Evolutionary conservation across 2,888 invertebrate genomes (phyloP).

Genomic region (Drosophila subsilvestris): DNA sequence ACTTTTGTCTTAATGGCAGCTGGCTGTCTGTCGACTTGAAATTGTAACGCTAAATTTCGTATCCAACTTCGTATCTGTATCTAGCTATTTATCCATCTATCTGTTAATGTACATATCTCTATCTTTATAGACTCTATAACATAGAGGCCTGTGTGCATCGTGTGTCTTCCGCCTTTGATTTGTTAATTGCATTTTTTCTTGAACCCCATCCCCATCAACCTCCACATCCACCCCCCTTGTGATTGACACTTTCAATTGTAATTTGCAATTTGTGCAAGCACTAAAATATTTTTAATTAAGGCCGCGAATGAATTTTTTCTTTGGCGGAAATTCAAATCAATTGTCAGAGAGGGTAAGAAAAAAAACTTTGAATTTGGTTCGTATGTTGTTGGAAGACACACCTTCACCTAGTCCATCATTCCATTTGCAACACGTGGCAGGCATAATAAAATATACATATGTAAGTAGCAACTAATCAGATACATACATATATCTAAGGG

Average conservation of each 20-base stretch:
- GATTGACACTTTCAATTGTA: slow-evolving; percentile 71
- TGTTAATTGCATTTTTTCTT: slow-evolving; percentile 68
- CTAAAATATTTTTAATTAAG: slow-evolving; percentile 67
- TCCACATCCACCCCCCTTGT: slow-evolving; percentile 18
- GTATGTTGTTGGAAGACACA: slow-evolving; percentile 20
- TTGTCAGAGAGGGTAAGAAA: slow-evolving; percentile 43
- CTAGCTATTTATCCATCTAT: slow-evolving; percentile 17
- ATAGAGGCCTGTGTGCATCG: slow-evolving; percentile 3
- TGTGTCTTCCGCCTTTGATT: slow-evolving; percentile 57
- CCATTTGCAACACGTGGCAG: slow-evolving; percentile 48
- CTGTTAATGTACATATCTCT: slow-evolving; percentile 19
- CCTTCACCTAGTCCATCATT: slow-evolving; percentile 25
- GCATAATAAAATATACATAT: slow-evolving; percentile 50
- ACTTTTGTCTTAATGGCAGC: slow-evolving; percentile 58
- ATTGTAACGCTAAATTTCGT: slow-evolving; percentile 77
- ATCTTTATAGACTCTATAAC: no score
- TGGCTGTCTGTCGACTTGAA: slow-evolving; percentile 55
- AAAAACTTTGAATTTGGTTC: slow-evolving; percentile 32
- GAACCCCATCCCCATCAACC: not conserved
- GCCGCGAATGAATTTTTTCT: slow-evolving; percentile 48
- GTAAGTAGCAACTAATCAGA: not conserved
- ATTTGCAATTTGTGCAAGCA: slow-evolving; percentile 36
- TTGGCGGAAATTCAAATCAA: slow-evolving; percentile 70
- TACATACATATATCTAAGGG: not conserved
- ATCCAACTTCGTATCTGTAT: slow-evolving; percentile 39